phyloP scores from a whole-genome alignment of 2,113 vertebrate genomes.

The Anser brachyrhynchus region DNA sequence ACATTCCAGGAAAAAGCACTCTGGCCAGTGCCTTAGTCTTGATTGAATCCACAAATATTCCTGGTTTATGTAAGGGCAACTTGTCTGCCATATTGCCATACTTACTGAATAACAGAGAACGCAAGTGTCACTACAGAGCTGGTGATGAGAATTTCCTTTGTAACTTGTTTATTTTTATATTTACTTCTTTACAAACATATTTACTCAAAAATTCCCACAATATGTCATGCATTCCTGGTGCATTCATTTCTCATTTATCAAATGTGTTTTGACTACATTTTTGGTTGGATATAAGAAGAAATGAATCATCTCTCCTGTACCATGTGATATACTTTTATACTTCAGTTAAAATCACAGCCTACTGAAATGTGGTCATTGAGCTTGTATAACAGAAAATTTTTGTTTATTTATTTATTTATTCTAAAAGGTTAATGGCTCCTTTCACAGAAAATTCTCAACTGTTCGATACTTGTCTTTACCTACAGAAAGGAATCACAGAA shows the following conservation, averaged over 20 bases:
- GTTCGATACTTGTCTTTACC: not conserved
- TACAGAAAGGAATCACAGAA: not conserved
- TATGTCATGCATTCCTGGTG: not conserved
- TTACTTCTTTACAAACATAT: not conserved
- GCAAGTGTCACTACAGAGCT: not conserved
- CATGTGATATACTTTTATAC: not conserved
- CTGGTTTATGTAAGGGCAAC: not conserved
- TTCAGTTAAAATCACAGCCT: not conserved
- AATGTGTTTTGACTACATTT: not conserved
- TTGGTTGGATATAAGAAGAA: not conserved
- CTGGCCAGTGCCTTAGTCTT: not conserved
- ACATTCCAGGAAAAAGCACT: not conserved
- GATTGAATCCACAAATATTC: not conserved
- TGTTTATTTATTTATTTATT: not conserved
- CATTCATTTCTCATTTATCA: not conserved
- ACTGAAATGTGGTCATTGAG: not conserved
- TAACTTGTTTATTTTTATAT: not conserved
- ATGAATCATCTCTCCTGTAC: not conserved
- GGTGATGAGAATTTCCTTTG: not conserved
- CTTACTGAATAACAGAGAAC: not conserved
- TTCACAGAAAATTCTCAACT: not conserved
- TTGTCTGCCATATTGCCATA: no score
- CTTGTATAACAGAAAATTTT: not conserved
- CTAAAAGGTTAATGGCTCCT: not conserved
- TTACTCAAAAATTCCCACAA: not conserved